Percentiles rank a stretch among this genome's conserved stretches.
phyloP scores from a whole-genome alignment of 1,140 invertebrate genomes.

The Maniola jurtina region DNA sequence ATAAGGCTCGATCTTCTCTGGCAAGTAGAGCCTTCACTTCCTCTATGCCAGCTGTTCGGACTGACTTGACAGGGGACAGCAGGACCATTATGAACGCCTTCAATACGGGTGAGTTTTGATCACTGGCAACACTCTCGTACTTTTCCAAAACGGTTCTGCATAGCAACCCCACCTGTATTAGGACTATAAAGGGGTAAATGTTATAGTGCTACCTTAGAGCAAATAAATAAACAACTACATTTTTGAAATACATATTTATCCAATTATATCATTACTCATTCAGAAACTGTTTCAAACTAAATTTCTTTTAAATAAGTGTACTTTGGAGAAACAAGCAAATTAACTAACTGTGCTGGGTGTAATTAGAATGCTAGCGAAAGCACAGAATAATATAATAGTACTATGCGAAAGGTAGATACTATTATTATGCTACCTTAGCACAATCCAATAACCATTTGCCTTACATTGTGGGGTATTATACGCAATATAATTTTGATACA shows the following conservation, averaged over 20 bases:
- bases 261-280: not conserved
- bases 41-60: constrained; percentile 48
- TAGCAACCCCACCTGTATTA: constrained; percentile 71
- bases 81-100: constrained; percentile 57
- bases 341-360: too few relatives aligned
- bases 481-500: too few relatives aligned
- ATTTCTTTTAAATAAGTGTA: too few relatives aligned
- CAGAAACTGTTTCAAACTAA: too few relatives aligned
- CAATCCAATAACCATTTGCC: too few relatives aligned
- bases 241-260: not conserved
- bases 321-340: too few relatives aligned
- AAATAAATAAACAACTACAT: constrained; percentile 22
- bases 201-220: constrained; percentile 55
- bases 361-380: too few relatives aligned
- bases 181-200: constrained; percentile 77
- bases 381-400: too few relatives aligned
- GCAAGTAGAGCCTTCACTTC: constrained; percentile 54
- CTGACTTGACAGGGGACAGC: constrained; percentile 54
- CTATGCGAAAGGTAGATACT: too few relatives aligned
- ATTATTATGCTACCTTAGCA: too few relatives aligned
- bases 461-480: too few relatives aligned
- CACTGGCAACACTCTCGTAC: constrained; percentile 57
- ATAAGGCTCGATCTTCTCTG: constrained; percentile 42
- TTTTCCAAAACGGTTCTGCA: constrained; percentile 71
- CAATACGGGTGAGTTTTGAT: constrained; percentile 53